Conservation (phyloP, 2,888 invertebrate species). For the Antheraea assamensis region DNA sequence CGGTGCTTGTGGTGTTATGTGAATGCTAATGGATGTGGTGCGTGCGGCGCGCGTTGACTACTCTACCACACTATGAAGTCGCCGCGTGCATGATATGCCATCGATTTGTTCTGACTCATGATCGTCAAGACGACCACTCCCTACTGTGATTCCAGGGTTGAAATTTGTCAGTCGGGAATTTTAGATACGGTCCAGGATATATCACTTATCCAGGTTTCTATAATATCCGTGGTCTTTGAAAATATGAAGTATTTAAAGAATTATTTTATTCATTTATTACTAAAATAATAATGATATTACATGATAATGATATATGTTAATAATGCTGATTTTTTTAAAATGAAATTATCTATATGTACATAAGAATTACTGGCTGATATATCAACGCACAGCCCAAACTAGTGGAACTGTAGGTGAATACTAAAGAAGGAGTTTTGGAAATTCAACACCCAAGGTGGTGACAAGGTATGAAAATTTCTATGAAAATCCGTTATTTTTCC, state of each 20-base stretch:
- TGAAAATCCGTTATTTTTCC: too few species aligned
- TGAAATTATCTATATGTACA: too few species aligned
- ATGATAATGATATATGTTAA: too few species aligned
- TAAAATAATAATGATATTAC: too few species aligned
- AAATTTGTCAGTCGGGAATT: background rate
- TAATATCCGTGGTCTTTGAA: background rate
- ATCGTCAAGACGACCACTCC: background rate
- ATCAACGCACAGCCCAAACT: too few species aligned
- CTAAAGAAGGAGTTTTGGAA: too few species aligned
- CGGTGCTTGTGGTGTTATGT: conserved; percentile 18
- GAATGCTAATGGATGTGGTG: conserved; percentile 29
- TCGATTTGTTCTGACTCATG: background rate
- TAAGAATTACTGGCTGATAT: too few species aligned
- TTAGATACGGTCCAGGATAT: background rate
- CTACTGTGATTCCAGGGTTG: background rate
- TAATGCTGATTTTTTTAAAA: too few species aligned
- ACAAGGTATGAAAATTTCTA: too few species aligned
- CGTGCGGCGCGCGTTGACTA: conserved; percentile 19
- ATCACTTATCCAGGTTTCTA: background rate
- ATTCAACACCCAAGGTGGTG: too few species aligned
- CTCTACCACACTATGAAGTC: conserved; percentile 20
- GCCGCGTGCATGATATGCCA: conserved; percentile 6
- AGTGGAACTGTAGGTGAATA: too few species aligned
- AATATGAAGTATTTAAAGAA: background rate
- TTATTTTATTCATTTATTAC: too few species aligned